A percentile compares a stretch with the other conserved stretches of the same genome.
phyloP scores from a whole-genome alignment of 2,888 invertebrate genomes.

The Habrosyne pyritoides region DNA sequence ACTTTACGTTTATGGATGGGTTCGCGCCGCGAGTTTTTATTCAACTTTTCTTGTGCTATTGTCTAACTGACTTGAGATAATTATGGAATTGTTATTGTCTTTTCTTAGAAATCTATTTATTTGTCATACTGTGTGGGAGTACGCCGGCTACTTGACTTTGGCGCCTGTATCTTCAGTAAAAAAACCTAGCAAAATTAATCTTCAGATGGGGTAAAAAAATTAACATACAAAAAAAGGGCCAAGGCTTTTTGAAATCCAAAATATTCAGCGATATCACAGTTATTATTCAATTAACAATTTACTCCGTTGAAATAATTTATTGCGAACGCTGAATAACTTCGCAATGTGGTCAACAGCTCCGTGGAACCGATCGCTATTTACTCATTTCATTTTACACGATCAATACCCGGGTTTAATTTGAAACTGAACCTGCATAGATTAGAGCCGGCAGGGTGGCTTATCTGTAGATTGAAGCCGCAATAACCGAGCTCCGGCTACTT shows the following conservation, averaged over 20 bases:
- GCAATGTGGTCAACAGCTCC: not conserved
- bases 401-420: not conserved
- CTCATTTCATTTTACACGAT: not conserved
- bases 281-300: not conserved
- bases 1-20: not conserved
- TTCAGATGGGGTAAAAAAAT: too few species aligned
- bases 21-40: not conserved
- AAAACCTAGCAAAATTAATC: too few species aligned
- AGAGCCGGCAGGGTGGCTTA: not conserved
- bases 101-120: too few species aligned
- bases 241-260: too few species aligned
- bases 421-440: not conserved
- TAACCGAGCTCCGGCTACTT: slow-evolving; percentile 4
- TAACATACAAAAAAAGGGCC: too few species aligned
- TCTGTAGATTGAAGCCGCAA: not conserved
- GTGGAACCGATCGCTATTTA: not conserved
- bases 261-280: not conserved
- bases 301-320: too few species aligned
- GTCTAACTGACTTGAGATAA: not conserved
- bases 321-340: not conserved
- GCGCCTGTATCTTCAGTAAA: too few species aligned
- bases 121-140: too few species aligned
- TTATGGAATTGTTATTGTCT: not conserved
- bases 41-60: not conserved
- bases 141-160: too few species aligned